Evolutionary conservation across 2,797 vertebrate species (phyloP).

Genomic region (Lagocephalus sceleratus): DNA sequence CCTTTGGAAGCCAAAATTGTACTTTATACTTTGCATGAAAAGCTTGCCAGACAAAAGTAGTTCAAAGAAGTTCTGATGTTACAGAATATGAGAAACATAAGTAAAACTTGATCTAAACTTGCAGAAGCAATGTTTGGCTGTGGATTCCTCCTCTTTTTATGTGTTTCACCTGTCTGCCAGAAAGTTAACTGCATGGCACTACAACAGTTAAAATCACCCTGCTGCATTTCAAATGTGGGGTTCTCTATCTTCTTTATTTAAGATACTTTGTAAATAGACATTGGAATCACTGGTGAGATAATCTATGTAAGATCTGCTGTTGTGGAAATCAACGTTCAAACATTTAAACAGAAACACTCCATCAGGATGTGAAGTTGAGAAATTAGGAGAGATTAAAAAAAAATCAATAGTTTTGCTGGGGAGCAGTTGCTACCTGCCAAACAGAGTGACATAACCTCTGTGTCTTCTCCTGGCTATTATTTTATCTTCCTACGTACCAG

Average conservation of each 20-base stretch:
- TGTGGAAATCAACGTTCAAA: constrained; percentile 60
- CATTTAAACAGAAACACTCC: constrained; percentile 71
- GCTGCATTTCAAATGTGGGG: constrained; percentile 22
- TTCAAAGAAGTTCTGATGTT: too few species aligned
- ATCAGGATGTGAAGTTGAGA: constrained; percentile 79
- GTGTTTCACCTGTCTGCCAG: constrained; percentile 3
- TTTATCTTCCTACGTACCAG: too few species aligned
- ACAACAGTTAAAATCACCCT: constrained; percentile 18
- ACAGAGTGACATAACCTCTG: constrained; percentile 74
- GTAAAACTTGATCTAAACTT: too few species aligned
- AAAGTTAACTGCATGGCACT: constrained; percentile 4
- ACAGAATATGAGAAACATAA: too few species aligned
- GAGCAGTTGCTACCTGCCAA: constrained; percentile 75
- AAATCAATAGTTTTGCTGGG: constrained; percentile 77
- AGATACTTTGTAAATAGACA: constrained; percentile 44
- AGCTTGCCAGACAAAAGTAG: constrained; percentile 15
- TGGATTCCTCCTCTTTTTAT: too few species aligned
- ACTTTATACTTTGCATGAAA: constrained; percentile 29
- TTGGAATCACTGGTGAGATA: constrained; percentile 67
- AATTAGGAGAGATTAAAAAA: constrained; percentile 73
- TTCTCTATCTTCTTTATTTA: constrained; percentile 46
- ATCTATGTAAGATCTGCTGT: constrained; percentile 64
- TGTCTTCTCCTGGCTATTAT: constrained; percentile 69
- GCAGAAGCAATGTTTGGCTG: background rate
- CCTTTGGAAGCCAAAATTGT: too few species aligned